Conservation (phyloP, 2,113 vertebrate genomes). For the Rhabdomys dilectus region DNA sequence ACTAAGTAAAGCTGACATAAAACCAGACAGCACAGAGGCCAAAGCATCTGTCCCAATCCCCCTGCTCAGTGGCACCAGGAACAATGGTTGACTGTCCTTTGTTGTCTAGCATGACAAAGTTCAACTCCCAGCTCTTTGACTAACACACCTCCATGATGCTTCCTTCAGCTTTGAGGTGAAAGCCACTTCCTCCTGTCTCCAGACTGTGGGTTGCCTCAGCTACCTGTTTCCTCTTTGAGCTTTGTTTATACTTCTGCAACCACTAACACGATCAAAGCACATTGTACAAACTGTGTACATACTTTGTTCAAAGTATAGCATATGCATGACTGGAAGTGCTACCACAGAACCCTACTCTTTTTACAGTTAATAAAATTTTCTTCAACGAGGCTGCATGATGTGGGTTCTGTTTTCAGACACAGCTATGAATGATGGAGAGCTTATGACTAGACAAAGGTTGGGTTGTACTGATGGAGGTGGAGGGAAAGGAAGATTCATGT, state of each 20-base stretch:
- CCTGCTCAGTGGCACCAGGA: background rate
- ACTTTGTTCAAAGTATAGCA: background rate
- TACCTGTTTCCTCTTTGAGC: background rate
- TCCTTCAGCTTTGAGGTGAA: background rate
- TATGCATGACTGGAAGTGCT: background rate
- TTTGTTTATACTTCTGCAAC: background rate
- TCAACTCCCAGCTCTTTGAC: background rate
- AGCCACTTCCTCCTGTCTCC: background rate
- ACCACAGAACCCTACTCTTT: background rate
- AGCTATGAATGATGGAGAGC: background rate
- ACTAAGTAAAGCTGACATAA: background rate
- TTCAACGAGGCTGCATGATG: background rate
- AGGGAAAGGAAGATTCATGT: background rate
- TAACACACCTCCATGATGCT: background rate
- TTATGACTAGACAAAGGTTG: background rate
- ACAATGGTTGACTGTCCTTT: background rate
- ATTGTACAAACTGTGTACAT: too few species aligned
- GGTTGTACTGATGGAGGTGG: background rate
- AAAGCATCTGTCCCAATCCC: background rate
- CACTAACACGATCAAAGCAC: background rate
- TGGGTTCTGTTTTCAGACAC: background rate
- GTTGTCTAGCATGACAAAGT: background rate
- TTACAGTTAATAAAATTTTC: background rate
- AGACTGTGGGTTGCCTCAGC: background rate
- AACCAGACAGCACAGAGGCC: background rate